A percentile compares a stretch with the other conserved stretches of the same genome.
Conservation (phyloP, 2,888 invertebrate species). For the Mythimna vitellina region DNA sequence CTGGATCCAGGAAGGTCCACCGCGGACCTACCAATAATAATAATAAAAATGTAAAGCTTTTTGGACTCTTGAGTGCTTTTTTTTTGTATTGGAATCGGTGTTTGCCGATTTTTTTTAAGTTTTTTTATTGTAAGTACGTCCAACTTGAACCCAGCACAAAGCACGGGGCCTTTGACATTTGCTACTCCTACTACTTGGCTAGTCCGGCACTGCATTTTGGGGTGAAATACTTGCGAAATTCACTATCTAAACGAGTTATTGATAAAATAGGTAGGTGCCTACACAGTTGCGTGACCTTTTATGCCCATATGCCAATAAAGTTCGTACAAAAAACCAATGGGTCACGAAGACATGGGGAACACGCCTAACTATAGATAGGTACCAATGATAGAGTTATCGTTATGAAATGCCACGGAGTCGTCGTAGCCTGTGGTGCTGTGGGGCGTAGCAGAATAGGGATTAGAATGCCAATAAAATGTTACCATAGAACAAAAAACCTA, state of each 20-base stretch:
- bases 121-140: too few species aligned
- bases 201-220: neutral
- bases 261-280: constrained; percentile 29
- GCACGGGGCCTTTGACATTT: too few species aligned
- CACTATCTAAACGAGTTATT: constrained; percentile 24
- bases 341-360: constrained; percentile 14
- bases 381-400: constrained; percentile 17
- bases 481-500: neutral
- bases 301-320: constrained; percentile 25
- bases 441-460: neutral
- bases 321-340: constrained; percentile 41
- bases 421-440: neutral
- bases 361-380: neutral
- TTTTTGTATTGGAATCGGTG: too few species aligned
- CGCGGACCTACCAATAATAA: too few species aligned
- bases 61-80: too few species aligned
- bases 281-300: constrained; percentile 49
- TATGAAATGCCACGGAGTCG: constrained; percentile 24
- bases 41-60: too few species aligned
- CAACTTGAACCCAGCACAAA: too few species aligned
- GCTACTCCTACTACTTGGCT: too few species aligned
- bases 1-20: too few species aligned
- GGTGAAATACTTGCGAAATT: constrained; percentile 25
- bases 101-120: too few species aligned
- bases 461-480: constrained; percentile 9